These are phyloP conservation scores for Probosciger aterrimus DNA, from an alignment of 2,113 vertebrate species.

Conservation along the genomic window DNA sequence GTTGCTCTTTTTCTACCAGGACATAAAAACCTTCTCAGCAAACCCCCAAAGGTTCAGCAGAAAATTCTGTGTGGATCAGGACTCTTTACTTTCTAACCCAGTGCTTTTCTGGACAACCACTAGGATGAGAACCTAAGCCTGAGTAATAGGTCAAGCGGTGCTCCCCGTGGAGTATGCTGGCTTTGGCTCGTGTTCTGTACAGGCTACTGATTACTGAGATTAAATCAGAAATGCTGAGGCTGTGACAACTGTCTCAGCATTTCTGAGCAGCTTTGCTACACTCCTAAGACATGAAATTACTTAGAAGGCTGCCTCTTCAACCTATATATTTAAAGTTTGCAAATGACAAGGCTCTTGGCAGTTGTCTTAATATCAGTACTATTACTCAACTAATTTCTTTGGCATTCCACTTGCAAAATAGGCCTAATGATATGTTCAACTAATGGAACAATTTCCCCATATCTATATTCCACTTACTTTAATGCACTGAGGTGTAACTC, in stretches of 20 bases:
- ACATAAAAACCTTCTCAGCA: background rate
- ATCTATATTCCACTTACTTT: constrained; percentile 49
- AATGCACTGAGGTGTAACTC: constrained; percentile 59
- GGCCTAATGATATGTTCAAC: constrained; percentile 52
- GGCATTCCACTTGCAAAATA: constrained; percentile 44
- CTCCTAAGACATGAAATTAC: background rate
- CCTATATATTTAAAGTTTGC: constrained; percentile 36
- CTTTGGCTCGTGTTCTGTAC: background rate
- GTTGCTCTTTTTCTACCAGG: background rate
- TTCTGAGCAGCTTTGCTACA: background rate
- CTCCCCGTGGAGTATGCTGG: background rate
- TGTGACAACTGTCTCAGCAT: background rate
- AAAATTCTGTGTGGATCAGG: background rate
- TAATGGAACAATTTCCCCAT: constrained; percentile 61
- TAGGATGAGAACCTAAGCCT: background rate
- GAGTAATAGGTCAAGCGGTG: background rate
- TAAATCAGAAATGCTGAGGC: background rate
- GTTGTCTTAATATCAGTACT: constrained; percentile 32
- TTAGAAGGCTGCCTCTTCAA: background rate
- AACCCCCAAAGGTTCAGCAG: background rate
- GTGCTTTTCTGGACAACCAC: background rate
- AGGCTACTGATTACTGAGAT: background rate
- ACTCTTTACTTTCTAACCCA: background rate
- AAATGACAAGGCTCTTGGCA: constrained; percentile 39
- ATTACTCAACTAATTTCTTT: constrained; percentile 54